Base-by-base conservation (phyloP, 2,797 vertebrate species). In the Siniperca obscura region DNA sequence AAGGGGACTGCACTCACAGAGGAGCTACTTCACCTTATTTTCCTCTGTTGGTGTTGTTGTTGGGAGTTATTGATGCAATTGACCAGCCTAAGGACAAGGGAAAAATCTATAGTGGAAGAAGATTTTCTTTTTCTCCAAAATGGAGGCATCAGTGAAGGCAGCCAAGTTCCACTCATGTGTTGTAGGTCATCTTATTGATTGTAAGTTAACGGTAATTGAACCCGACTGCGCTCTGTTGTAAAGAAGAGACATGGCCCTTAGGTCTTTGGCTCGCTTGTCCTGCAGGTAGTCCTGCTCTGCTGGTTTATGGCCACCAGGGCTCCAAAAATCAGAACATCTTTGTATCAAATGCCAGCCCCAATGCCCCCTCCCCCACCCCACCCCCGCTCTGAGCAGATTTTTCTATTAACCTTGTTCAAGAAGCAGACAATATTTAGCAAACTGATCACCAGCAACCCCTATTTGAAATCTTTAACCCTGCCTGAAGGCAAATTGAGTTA, bases 181-280 rank as follows among this genome's bases (percentile, higher is more conserved):
- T 92, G 85, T 89, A 91, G 90, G 93, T 92, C 92, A 95, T 93
- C 84, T 64, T 91, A 91, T 95, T 93, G 92, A 95, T 95, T 93
- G 90, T 81, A 85, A 93, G 93, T 93, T 92, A 92, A 92, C 90
- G 17, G 87, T 93, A 93, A 95, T 93, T 93, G 91, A 93, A 95
- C 77, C 62, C 76, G 91, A 91, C 88, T 90, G 78, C 6, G 5
- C 70, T 82, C 79, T 72, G 86, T 89, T 92, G 90, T 91, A 85
- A 86, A 82, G 90, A 93, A 91, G 90, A 93, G 91, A 86, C 91
- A 91, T 86, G 86, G 84, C 85, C 82, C 70, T 74, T 14, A 57
- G 82, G 77, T 87, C 62, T 86, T 67, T 59, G 79, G 81, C 68
- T 77, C 36, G 19, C 78, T 75, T 2, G 16, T 80, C 76, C 81